These are phyloP conservation scores for Chaetophractus vellerosus DNA, from an alignment of 2,797 vertebrate genomes.

Conservation along the genomic window DNA sequence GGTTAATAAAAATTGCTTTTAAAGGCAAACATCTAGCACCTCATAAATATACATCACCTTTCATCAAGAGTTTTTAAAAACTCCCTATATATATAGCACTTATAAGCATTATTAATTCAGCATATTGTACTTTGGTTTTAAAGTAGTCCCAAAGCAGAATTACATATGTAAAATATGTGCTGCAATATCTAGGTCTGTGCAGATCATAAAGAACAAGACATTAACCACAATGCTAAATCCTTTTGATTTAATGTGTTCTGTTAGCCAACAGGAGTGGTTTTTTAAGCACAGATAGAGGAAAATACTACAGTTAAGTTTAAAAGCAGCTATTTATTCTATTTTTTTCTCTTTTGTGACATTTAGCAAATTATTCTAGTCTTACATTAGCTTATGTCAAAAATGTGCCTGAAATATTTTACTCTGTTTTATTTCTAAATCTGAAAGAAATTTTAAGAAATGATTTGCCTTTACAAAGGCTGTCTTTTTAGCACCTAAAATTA, in stretches of 20 bases:
- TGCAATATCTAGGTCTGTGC: slow-evolving; percentile 71
- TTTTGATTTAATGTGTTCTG: slow-evolving; percentile 82
- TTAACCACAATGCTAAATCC: slow-evolving; percentile 75
- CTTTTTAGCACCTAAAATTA: slow-evolving; percentile 30
- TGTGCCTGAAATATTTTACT: slow-evolving; percentile 77
- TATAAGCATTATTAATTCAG: slow-evolving; percentile 86
- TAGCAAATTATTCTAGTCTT: slow-evolving; percentile 83
- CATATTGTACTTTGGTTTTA: slow-evolving; percentile 80
- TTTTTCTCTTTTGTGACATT: slow-evolving; percentile 78
- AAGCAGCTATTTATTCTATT: slow-evolving; percentile 78
- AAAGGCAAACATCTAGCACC: slow-evolving; percentile 85
- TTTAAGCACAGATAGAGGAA: slow-evolving; percentile 77
- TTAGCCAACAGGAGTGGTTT: slow-evolving; percentile 70
- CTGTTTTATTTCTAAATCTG: slow-evolving; percentile 76
- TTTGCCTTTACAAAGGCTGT: slow-evolving; percentile 63
- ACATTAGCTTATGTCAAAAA: slow-evolving; percentile 83
- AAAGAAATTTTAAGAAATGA: slow-evolving; percentile 71
- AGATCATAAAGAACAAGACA: slow-evolving; percentile 84
- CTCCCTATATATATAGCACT: slow-evolving; percentile 77
- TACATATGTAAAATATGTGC: slow-evolving; percentile 84
- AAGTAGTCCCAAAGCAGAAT: slow-evolving; percentile 83
- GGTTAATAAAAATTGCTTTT: slow-evolving; percentile 83
- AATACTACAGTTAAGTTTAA: slow-evolving; percentile 75
- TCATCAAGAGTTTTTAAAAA: slow-evolving; percentile 80
- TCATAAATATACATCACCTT: slow-evolving; percentile 84